Evolutionary conservation across 1,140 invertebrate species (phyloP).

Genomic region (Drosophila busckii): DNA sequence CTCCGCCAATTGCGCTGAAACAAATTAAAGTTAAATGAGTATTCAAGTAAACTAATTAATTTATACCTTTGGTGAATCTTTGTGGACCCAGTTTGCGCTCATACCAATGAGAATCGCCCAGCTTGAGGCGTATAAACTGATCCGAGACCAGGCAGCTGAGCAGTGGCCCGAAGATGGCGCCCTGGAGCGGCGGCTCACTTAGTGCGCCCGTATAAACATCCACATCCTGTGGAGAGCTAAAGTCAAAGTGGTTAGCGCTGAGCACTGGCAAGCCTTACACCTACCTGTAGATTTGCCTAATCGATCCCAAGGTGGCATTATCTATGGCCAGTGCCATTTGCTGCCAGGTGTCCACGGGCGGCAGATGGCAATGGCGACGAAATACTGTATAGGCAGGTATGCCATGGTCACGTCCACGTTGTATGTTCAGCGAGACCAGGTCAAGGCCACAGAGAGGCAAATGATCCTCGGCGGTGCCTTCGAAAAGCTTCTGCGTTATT

Average conservation of each 20-base stretch:
- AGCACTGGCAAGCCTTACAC: background rate
- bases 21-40: background rate
- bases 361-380: conserved; percentile 87
- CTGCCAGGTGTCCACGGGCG: conserved; percentile 84
- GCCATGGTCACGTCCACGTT: conserved; percentile 93
- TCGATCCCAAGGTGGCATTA: conserved; percentile 81
- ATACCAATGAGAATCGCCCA: conserved; percentile 93
- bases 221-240: conserved; percentile 87
- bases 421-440: conserved; percentile 91
- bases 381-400: conserved; percentile 88
- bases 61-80: conserved; percentile 86
- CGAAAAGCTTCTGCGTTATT: conserved; percentile 84
- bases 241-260: background rate
- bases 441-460: conserved; percentile 85
- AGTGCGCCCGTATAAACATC: conserved; percentile 92
- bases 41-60: too few species aligned
- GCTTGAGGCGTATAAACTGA: conserved; percentile 89
- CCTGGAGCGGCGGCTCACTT: conserved; percentile 85
- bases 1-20: conserved; percentile 88
- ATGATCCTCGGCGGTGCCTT: conserved; percentile 76
- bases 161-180: conserved; percentile 89
- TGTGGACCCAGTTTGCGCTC: conserved; percentile 84
- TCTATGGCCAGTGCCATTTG: conserved; percentile 86
- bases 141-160: conserved; percentile 91
- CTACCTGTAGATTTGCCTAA: conserved; percentile 84